Percentiles rank a stretch among this genome's conserved stretches.
These are phyloP conservation scores for Pentalonia nigronervosa DNA, from an alignment of 1,140 invertebrate genomes.

Conservation along the genomic window DNA sequence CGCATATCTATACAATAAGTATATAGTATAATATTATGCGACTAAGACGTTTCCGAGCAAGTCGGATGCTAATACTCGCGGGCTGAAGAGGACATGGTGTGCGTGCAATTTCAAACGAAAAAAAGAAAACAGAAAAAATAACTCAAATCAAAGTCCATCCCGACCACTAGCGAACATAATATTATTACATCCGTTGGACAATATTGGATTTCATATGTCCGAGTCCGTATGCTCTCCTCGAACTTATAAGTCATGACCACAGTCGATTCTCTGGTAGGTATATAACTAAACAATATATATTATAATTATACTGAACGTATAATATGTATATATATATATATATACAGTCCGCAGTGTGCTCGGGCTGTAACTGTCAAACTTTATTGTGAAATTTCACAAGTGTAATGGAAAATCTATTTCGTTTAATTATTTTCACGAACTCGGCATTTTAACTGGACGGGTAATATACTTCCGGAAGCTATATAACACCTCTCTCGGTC, in stretches of 20 bases:
- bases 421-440: not conserved
- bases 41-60: not conserved
- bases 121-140: not conserved
- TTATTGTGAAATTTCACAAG: not conserved
- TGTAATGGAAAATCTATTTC: not conserved
- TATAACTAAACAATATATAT: too few species aligned
- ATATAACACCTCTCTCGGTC: not conserved
- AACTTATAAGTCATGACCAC: not conserved
- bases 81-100: not conserved
- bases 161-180: not conserved
- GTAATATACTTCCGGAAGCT: not conserved
- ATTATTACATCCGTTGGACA: not conserved
- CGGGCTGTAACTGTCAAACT: too few species aligned
- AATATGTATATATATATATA: too few species aligned
- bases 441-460: not conserved
- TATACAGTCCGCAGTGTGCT: too few species aligned
- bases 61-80: not conserved
- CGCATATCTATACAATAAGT: not conserved
- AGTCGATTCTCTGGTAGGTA: too few species aligned
- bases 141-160: not conserved
- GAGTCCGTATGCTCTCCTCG: not conserved
- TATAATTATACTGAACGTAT: too few species aligned
- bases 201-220: not conserved
- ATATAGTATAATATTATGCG: not conserved
- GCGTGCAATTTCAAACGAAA: not conserved